These are phyloP conservation scores for Nerophis ophidion DNA, from an alignment of 2,113 vertebrate genomes.

Conservation along the genomic window DNA sequence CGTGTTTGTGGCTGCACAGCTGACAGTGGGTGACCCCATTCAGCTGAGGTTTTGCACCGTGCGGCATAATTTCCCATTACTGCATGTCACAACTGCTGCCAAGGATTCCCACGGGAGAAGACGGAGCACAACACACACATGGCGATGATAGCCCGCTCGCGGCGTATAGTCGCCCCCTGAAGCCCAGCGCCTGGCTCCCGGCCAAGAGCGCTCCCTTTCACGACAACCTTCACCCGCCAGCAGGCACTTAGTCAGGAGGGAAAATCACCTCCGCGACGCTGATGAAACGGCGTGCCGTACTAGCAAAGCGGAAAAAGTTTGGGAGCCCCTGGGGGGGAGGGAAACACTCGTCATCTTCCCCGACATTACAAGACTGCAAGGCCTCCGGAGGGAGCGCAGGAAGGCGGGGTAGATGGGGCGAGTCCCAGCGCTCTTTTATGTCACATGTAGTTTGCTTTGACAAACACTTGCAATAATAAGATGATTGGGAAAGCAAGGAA, in stretches of 20 bases:
- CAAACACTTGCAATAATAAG: not conserved
- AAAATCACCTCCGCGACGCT: conserved; percentile 61
- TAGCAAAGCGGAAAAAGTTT: conserved; percentile 55
- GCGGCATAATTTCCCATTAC: conserved; percentile 70
- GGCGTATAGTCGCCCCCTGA: conserved; percentile 44
- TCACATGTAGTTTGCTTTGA: not conserved
- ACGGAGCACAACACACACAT: conserved; percentile 27
- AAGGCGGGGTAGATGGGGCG: not conserved
- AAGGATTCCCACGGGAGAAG: conserved; percentile 54
- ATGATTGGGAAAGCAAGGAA: conserved; percentile 5
- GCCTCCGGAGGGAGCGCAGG: conserved; percentile 12
- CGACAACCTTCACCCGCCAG: conserved; percentile 63
- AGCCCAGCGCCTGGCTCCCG: conserved; percentile 50
- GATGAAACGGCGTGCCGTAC: conserved; percentile 58
- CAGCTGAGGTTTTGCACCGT: conserved; percentile 63
- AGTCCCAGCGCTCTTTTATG: not conserved
- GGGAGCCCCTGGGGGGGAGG: conserved; percentile 28
- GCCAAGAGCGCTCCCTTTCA: conserved; percentile 59
- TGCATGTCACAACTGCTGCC: conserved; percentile 67
- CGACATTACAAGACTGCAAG: conserved; percentile 60
- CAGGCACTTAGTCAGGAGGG: conserved; percentile 57
- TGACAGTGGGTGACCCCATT: conserved; percentile 65
- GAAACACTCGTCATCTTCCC: conserved; percentile 56
- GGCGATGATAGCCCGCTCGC: conserved; percentile 40
- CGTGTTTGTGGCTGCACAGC: conserved; percentile 38